Evolutionary conservation across 2,113 vertebrate genomes (phyloP), one percentile per base, ranked within the genome.

Genomic region (Leptobrachium ailaonicum): DNA sequence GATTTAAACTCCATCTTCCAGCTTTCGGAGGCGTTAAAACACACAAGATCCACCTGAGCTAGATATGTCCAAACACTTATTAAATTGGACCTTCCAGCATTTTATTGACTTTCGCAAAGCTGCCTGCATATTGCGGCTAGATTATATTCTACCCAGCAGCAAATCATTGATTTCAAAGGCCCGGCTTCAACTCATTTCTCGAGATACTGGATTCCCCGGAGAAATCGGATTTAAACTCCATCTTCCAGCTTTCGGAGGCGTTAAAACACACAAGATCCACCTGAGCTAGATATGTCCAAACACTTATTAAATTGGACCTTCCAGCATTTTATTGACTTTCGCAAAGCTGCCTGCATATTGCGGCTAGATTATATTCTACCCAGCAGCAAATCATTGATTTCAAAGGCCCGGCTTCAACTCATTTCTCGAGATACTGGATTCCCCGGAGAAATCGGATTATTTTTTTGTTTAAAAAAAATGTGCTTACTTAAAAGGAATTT

Each of bases 221-320:
- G 88, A 88, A 80, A 81, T 82, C 71, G 84, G 82, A 88, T 86
- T 88, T 85, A 86, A 85, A 79, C 82, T 87, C 80, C 82, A 86
- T 84, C 85, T 84, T 87, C 77, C 82, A 82, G 80, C 87, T 89
- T 82, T 83, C 84, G 86, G 47, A 44, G 84, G 42, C 69, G 83
- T 84, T 83, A 84, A 88, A 84, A 88, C 89, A 87, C 75, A 88
- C 74, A 84, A 68, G 87, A 85, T 68, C 83, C 87, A 86, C 88
- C 87, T 88, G 82, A 88, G 85, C 73, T 83, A 88, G 83, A 87
- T 84, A 88, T 76, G 75, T 85, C 87, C 87, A 89, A 89, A 85
- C 83, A 85, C 82, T 90, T 90, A 89, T 88, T 90, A 90, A 90
- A 91, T 80, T 87, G 83, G 86, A 88, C 84, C 89, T 90, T 89